Evolutionary conservation across 2,888 invertebrate species (phyloP).

Genomic region (Nasonia oneida): DNA sequence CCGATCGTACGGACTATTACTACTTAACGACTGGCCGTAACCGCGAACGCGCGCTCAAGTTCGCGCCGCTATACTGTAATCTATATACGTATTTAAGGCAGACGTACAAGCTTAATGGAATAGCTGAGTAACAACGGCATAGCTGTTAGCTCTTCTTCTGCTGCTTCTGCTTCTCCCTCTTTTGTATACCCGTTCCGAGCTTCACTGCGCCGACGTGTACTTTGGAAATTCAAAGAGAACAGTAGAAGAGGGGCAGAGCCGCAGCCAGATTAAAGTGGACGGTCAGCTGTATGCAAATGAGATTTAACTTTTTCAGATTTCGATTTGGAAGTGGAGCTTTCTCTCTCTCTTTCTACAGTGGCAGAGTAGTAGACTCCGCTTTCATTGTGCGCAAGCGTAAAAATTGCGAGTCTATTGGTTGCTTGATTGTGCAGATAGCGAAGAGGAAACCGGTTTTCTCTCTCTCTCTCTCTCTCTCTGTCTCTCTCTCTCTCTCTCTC

Average conservation of each 20-base stretch:
- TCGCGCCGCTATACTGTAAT: neutral
- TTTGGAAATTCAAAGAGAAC: conserved; percentile 15
- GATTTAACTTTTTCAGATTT: conserved; percentile 8
- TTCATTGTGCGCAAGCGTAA: neutral
- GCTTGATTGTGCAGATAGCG: neutral
- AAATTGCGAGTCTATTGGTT: neutral
- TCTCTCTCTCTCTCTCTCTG: neutral
- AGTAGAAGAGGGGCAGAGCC: neutral
- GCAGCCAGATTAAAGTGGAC: neutral
- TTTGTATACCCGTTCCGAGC: neutral
- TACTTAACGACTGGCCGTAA: conserved; percentile 46
- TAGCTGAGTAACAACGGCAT: conserved; percentile 28
- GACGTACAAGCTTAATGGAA: conserved; percentile 43
- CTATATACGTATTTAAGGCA: conserved; percentile 41
- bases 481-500: neutral
- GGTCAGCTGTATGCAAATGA: conserved; percentile 1
- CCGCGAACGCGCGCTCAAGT: neutral
- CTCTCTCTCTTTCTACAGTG: no score
- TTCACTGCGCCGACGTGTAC: neutral
- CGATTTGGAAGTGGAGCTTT: neutral
- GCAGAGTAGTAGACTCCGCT: neutral
- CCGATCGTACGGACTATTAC: conserved; percentile 48
- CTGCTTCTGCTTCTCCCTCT: neutral
- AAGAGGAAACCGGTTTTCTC: neutral
- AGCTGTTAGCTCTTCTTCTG: neutral